phyloP scores from a whole-genome alignment of 2,888 invertebrate species.

The Sepiola atlantica region DNA sequence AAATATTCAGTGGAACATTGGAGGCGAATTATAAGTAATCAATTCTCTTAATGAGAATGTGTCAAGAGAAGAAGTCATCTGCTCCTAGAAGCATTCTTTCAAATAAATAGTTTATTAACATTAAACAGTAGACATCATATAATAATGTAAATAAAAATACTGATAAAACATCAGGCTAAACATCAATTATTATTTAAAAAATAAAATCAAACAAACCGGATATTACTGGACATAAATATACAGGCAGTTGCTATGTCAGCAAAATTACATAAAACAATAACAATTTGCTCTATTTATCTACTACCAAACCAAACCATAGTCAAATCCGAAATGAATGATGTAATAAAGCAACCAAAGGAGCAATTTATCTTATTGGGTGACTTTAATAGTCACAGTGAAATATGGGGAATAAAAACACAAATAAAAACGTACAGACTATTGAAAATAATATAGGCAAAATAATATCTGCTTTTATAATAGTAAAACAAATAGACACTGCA shows the following conservation, averaged over 20 bases:
- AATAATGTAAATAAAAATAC: no score
- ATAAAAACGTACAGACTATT: background rate
- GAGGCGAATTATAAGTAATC: no score
- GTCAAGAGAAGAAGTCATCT: no score
- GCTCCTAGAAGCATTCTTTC: no score
- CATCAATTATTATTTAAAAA: background rate
- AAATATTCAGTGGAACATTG: no score
- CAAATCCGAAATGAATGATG: background rate
- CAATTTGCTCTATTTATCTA: background rate
- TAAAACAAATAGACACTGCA: no score
- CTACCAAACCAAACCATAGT: background rate
- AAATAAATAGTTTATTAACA: no score
- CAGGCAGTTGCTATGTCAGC: background rate
- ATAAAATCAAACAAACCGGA: background rate
- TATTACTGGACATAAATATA: background rate
- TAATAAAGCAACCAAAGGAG: background rate
- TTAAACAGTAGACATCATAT: no score
- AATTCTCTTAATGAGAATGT: no score
- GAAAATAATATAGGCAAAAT: background rate
- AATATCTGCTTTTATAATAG: background rate
- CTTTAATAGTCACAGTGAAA: background rate
- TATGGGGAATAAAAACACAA: background rate
- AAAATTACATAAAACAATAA: background rate
- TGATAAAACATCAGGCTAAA: background rate
- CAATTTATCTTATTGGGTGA: background rate